A percentile compares a stretch with the other conserved stretches of the same genome.
Evolutionary conservation across 2,113 vertebrate genomes (phyloP).

Genomic region (Gnathochromis pfefferi): DNA sequence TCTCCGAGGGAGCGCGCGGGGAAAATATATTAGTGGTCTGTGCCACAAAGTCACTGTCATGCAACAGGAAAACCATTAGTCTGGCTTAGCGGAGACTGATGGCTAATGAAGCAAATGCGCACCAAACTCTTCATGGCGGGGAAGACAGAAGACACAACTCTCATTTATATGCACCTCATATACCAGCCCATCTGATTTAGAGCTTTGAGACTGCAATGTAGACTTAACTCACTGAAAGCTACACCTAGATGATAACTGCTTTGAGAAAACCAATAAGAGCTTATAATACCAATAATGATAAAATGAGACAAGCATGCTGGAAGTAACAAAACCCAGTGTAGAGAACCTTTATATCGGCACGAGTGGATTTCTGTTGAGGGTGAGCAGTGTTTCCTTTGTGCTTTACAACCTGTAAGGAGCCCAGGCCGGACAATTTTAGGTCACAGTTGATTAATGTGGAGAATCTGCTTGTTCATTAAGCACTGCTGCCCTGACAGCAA

Average conservation of each 20-base stretch:
- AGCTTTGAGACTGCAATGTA: slow-evolving; percentile 31
- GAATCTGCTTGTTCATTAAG: slow-evolving; percentile 35
- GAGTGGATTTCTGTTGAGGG: neutral
- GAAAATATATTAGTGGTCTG: slow-evolving; percentile 3
- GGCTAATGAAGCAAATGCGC: slow-evolving; percentile 55
- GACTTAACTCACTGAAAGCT: slow-evolving; percentile 4
- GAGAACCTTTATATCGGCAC: neutral
- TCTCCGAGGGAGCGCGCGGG: neutral
- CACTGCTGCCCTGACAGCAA: slow-evolving; percentile 20
- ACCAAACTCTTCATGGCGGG: slow-evolving; percentile 27
- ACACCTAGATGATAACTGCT: slow-evolving; percentile 8
- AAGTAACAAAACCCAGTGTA: neutral
- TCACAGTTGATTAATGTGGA: slow-evolving; percentile 57
- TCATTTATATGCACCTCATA: slow-evolving; percentile 61
- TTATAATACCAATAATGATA: slow-evolving; percentile 5
- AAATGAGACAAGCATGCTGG: neutral
- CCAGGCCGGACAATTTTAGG: slow-evolving; percentile 50
- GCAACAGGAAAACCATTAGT: slow-evolving; percentile 50
- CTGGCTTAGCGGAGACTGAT: slow-evolving; percentile 38
- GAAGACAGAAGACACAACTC: slow-evolving; percentile 38
- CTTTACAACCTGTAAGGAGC: slow-evolving; percentile 8
- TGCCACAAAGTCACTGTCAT: slow-evolving; percentile 30
- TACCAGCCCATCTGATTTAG: slow-evolving; percentile 51
- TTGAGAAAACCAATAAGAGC: slow-evolving; percentile 19
- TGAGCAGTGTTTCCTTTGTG: neutral